Base-by-base conservation (phyloP, 2,797 vertebrate genomes). In the Rhabdomys pumilio region DNA sequence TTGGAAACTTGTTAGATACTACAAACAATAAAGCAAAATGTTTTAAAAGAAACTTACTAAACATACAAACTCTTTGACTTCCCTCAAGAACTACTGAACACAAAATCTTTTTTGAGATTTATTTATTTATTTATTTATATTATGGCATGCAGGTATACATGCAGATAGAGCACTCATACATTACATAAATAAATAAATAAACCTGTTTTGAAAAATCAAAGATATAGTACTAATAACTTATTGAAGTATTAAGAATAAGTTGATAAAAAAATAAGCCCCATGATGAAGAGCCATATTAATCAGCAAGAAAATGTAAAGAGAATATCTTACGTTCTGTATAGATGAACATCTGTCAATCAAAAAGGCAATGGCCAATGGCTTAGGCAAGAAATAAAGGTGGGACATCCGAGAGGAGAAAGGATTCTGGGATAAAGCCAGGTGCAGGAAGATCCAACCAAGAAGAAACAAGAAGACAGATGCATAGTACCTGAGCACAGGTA, bases 211-310 rank as follows among this genome's bases (percentile, higher is more conserved):
- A 61, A 57, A 41, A 82, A 29, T 29, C 38, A 83, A 61, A 85
- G 44, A 85, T 44, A n/a, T n/a, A 67, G 67, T 34, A 85, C 61
- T 85, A 85, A 69, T 41, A 81, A 57, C 57, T 73, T 97, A 34
- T 73, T 90, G 19, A 88, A 93, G 88, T 76, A 81, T 77, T 89
- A 93, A 91, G 65, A 88, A 34, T 85, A 84, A 93, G 61, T 29
- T 88, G 67, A 84, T 47, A 4, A 31, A 76, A 20, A 79, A 91
- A 86, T 24, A 94, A 57, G 7, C 7, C 41, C 22, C 31, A 88
- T 92, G n/a, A 93, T 76, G 41, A 96, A 96, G 65, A 93, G 76
- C 4, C 20, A 96, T 91, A 94, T 92, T 91, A 93, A 93, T 86
- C 84, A 94, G 85, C 22, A 82, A 96, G n/a, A 72, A 72, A 72